Base-by-base conservation (phyloP, 2,888 invertebrate species). In the Erebia ligea region DNA sequence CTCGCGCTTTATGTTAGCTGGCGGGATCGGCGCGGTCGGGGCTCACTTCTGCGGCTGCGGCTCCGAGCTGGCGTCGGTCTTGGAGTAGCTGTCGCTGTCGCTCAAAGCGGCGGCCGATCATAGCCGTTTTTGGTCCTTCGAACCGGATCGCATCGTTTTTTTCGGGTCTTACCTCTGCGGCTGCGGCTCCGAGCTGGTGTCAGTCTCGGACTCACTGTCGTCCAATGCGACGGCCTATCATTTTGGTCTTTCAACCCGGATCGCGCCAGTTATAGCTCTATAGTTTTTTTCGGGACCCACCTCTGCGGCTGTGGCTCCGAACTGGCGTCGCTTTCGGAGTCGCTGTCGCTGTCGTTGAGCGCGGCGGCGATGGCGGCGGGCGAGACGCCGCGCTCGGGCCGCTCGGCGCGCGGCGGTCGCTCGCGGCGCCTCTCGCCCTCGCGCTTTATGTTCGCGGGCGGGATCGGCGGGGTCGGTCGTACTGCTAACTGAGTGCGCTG, bases 381-480 rank as follows among this genome's bases (percentile, higher is more conserved):
- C 72, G 94, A 90, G 34, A 91, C 91, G 54, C 82, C 82, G 48
- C 86, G 80, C 3, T 76, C 76, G 69, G 79, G 69, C 45, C 79
- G 75, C 68, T 72, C 74, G 67, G 75, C 67, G 59, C 73, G 88
- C 81, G 67, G 88, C 79, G 79, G 94, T 81, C 75, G 75, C 59
- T 71, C 73, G 64, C 75, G 69, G 48, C 76, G 76, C 90, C 78
- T 71, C 70, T 80, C 80, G 74, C 78, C 78, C 67, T 83, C 83
- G 65, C 82, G 80, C 66, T 82, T 83, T 58, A 79, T 80, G 61
- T 81, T 79, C 77, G 80, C 74, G 76, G 81, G 62, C 78, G 79
- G 94, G 89, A 73, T 94, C 61, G 82, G 93, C 95, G 92, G 68
- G 95, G 96, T 86, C 95, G 93, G 73, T 11, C 84, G 82, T 45